Percentiles rank a stretch among this genome's conserved stretches.
Evolutionary conservation across 2,113 vertebrate species (phyloP).

Genomic region (Halichoeres trimaculatus): DNA sequence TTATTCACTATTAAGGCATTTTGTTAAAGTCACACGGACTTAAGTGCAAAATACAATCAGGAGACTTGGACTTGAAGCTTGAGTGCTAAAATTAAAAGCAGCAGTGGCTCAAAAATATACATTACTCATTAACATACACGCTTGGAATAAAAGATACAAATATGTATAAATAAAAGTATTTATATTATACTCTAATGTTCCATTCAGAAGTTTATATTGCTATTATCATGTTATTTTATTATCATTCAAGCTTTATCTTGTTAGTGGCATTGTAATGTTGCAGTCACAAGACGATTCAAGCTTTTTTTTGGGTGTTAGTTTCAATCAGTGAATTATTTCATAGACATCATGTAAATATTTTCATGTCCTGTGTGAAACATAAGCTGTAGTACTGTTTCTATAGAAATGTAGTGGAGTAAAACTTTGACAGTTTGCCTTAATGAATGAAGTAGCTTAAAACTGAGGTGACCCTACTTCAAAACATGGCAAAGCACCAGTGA

Average conservation of each 20-base stretch:
- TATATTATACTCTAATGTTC: not conserved
- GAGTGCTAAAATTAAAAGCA: too few relatives aligned
- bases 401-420: not conserved
- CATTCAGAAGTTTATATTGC: not conserved
- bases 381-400: not conserved
- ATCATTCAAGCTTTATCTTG: not conserved
- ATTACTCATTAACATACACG: too few relatives aligned
- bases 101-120: not conserved
- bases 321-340: not conserved
- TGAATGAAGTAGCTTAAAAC: not conserved
- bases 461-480: not conserved
- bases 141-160: not conserved
- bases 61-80: not conserved
- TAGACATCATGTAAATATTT: not conserved
- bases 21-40: not conserved
- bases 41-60: not conserved
- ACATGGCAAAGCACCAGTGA: too few relatives aligned
- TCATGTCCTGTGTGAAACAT: not conserved
- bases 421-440: too few relatives aligned
- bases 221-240: not conserved
- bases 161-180: not conserved
- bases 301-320: not conserved
- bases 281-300: not conserved
- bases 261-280: not conserved
- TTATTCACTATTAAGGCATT: constrained; percentile 11